These are phyloP conservation scores for Channallabes apus DNA, from an alignment of 2,797 vertebrate genomes.

Conservation along the genomic window DNA sequence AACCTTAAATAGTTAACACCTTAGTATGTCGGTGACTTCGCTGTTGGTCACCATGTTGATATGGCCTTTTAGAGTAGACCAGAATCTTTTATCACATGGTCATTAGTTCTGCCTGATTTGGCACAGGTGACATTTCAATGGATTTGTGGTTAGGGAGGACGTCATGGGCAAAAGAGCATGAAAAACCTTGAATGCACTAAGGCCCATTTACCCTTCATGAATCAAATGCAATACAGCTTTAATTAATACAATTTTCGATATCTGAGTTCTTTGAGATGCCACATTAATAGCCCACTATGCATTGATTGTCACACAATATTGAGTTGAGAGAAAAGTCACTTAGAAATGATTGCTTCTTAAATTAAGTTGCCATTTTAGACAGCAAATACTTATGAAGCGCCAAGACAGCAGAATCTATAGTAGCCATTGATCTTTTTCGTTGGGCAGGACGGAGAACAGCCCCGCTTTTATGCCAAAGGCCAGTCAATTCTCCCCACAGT, in stretches of 20 bases:
- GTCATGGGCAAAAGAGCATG: constrained; percentile 21
- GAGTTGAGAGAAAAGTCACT: constrained; percentile 78
- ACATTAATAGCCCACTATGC: constrained; percentile 73
- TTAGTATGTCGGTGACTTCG: constrained; percentile 26
- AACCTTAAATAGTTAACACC: constrained; percentile 49
- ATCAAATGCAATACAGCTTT: constrained; percentile 71
- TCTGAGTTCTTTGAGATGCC: constrained; percentile 68
- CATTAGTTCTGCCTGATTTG: constrained; percentile 40
- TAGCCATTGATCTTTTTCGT: constrained; percentile 72
- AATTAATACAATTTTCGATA: constrained; percentile 76
- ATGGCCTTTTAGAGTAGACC: constrained; percentile 30
- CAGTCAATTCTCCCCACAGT: constrained; percentile 73
- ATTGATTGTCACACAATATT: constrained; percentile 75
- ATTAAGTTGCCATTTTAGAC: constrained; percentile 82
- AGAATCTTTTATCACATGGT: constrained; percentile 22
- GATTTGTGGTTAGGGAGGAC: constrained; percentile 37
- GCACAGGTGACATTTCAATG: constrained; percentile 51
- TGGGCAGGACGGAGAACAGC: constrained; percentile 63
- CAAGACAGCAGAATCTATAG: constrained; percentile 79
- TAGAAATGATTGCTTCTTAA: constrained; percentile 82
- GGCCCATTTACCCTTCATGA: constrained; percentile 51
- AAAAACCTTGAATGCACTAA: constrained; percentile 33
- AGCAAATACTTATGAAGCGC: constrained; percentile 81
- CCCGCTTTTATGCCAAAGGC: constrained; percentile 72
- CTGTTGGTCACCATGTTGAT: constrained; percentile 44